Conservation (phyloP, 2,888 invertebrate species). For the Epinotia demarniana region DNA sequence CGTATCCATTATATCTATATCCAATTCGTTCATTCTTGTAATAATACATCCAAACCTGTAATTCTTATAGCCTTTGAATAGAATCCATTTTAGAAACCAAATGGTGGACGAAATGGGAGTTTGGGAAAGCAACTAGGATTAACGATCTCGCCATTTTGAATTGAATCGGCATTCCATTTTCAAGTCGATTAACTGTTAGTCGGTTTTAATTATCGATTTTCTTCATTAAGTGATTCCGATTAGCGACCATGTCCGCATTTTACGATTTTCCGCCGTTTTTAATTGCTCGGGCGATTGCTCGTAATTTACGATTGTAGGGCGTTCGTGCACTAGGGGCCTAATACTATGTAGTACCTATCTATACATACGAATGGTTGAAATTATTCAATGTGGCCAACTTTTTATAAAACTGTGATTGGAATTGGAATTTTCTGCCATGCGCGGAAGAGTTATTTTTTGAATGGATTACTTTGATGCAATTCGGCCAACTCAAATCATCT, state of each 20-base stretch:
- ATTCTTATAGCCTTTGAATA: not conserved
- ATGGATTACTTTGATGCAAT: too few species aligned
- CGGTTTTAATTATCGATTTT: constrained; percentile 79
- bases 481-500: too few species aligned
- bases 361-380: too few species aligned
- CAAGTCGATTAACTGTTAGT: constrained; percentile 78
- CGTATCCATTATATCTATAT: not conserved
- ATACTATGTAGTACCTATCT: too few species aligned
- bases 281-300: constrained; percentile 71
- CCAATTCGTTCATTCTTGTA: not conserved
- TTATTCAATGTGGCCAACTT: too few species aligned
- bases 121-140: constrained; percentile 16
- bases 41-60: not conserved
- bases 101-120: not conserved
- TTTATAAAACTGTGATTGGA: too few species aligned
- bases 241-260: constrained; percentile 79
- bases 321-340: not conserved
- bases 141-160: constrained; percentile 41
- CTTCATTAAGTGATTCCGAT: constrained; percentile 81
- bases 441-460: too few species aligned
- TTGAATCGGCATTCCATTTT: constrained; percentile 70
- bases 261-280: constrained; percentile 75
- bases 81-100: not conserved
- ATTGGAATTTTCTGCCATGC: too few species aligned
- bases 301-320: constrained; percentile 63